These are phyloP conservation scores for Naja naja DNA, from an alignment of 2,113 vertebrate species.

Conservation along the genomic window DNA sequence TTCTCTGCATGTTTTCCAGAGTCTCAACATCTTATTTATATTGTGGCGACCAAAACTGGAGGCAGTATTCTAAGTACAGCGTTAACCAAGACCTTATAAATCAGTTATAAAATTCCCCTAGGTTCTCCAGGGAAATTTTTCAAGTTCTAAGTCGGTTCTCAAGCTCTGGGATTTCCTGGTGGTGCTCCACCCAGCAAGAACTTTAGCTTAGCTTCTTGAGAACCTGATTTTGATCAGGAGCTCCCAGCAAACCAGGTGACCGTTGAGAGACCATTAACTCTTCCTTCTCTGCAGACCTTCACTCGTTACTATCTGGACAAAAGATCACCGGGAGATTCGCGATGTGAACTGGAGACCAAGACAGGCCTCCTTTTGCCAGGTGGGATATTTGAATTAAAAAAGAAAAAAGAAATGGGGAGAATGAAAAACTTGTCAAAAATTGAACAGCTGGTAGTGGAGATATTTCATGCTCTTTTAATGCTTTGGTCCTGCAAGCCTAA, in stretches of 20 bases:
- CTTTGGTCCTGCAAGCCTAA: background rate
- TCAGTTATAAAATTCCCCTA: background rate
- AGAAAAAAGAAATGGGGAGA: background rate
- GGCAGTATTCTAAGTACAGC: background rate
- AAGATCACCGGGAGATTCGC: constrained; percentile 28
- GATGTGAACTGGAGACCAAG: constrained; percentile 67
- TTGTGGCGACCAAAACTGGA: background rate
- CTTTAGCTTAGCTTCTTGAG: background rate
- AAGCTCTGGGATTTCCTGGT: background rate
- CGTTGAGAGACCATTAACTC: background rate
- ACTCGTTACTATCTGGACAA: constrained; percentile 59
- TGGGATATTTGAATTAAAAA: constrained; percentile 23
- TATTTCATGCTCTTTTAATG: background rate
- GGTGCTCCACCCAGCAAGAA: background rate
- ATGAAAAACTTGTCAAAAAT: background rate
- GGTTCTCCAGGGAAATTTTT: background rate
- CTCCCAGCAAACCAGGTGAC: background rate
- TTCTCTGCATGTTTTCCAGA: background rate
- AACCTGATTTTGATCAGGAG: background rate
- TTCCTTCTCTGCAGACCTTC: constrained; percentile 59
- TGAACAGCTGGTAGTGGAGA: background rate
- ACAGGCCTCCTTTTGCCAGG: constrained; percentile 71
- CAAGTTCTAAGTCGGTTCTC: background rate
- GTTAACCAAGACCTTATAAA: background rate
- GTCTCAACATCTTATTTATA: background rate